Base-by-base conservation (phyloP, 2,888 invertebrate species). In the Troglohyphantes excavatus region DNA sequence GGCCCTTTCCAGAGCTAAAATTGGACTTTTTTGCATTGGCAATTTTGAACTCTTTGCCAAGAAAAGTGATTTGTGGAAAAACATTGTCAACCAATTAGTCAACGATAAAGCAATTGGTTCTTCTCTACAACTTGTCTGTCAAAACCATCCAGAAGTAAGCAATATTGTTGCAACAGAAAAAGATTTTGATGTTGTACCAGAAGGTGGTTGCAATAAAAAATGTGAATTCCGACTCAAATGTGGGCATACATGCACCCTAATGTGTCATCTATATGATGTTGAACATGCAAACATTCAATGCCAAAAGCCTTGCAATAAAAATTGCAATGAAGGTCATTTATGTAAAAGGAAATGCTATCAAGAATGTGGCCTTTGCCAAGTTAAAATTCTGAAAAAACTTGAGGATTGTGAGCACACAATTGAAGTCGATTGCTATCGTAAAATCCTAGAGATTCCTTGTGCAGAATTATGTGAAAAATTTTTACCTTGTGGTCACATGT, bases 141-240 rank as follows among this genome's bases (percentile, higher is more conserved):
- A 89, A 29, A 90, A 91, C 33, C 91, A 91, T 61, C 87, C 90
- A 19, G 72, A 33, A 13, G 53, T 75, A 23, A 59, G 9, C 7
- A 86, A 53, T 53, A 29, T 23, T 39, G 85, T 91, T 43, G 6
- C 53, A 2, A 46, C 39, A 65, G 82, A 61, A 19, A 21, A 43
- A 26, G 88, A 91, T 70, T 91, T 91, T 83, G 67, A 81, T 63
- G 23, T 68, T 70, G 88, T 85, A 3, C 85, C 82, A 2, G 88
- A 90, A 46, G 91, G 91, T 17, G 91, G 94, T 0, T 94, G 94
- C 91, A 73, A 59, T 29, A 63, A 91, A 46, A 91, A 91, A 3
- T 94, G 94, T 91, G 92, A 92, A n/a, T 83, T 90, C 76, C 87
- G 92, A 21, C 92, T 93, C 39, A 27, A 82, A 2, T 94, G 94